phyloP scores from a whole-genome alignment of 2,888 invertebrate genomes.

The Folsomia candida region DNA sequence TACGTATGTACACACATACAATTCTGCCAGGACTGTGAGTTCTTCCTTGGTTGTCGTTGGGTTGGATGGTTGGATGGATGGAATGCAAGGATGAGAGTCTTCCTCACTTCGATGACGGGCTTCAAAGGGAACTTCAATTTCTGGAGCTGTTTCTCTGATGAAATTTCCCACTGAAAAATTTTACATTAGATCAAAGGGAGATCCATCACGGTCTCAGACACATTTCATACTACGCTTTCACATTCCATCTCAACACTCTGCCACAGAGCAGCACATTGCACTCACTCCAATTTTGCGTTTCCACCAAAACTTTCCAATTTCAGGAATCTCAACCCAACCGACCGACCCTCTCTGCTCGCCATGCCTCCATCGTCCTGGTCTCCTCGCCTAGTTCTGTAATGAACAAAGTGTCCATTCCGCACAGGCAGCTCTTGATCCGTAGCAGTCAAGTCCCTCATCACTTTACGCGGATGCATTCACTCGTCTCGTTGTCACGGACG shows the following conservation, averaged over 20 bases:
- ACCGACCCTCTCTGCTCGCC: neutral
- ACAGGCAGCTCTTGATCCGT: no score
- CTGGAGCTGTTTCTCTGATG: constrained; percentile 26
- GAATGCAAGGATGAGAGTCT: no score
- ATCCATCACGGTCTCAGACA: constrained; percentile 34
- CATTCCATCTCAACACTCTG: neutral
- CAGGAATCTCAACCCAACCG: neutral
- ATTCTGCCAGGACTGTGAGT: no score
- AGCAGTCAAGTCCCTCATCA: no score
- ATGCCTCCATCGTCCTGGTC: neutral
- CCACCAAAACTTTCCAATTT: constrained; percentile 14
- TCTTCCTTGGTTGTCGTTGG: no score
- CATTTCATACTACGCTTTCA: neutral
- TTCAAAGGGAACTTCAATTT: constrained; percentile 42
- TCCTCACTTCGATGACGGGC: constrained; percentile 36
- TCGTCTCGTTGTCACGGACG: no score
- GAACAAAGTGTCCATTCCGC: neutral
- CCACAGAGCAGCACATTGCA: neutral
- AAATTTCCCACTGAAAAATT: constrained; percentile 40
- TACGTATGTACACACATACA: no score
- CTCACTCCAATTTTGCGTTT: neutral
- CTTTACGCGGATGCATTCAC: no score
- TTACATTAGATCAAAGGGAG: constrained; percentile 43
- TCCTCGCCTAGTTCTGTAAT: neutral
- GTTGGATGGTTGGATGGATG: neutral